Evolutionary conservation across 2,797 vertebrate species (phyloP), one percentile per base, ranked within the genome.

Genomic region (Halcyon smyrnensis): DNA sequence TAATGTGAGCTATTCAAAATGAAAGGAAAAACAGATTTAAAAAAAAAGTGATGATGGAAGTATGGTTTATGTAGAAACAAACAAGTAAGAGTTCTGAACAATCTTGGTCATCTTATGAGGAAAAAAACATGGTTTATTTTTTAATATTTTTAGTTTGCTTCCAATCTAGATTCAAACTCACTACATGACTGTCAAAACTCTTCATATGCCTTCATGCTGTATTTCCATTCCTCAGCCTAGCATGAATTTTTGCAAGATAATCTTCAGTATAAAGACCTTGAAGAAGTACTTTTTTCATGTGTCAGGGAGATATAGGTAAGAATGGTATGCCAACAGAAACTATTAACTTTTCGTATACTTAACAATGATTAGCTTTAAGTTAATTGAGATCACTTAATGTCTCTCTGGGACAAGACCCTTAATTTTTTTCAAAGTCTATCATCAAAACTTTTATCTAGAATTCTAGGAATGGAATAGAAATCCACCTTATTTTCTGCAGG

Each of bases 341-440:
- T 79, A 68, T 86, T 95, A 90, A 81, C 69, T 86, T 88, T 75
- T 62, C 84, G 28, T 63, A 77, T 63, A 41, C 81, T 83, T 95
- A 90, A 92, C 60, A 56, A 50, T 87, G 84, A 80, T 96, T 91
- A 96, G 48, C 48, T 94, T 62, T 80, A 80, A 94, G 48, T 71
- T 84, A 94, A 96, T 74, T 89, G 84, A 84, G 86, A 95, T 76
- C 41, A 87, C 48, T 93, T 82, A 74, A 90, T 48, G 78, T 80
- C 86, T 94, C 86, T 4, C 9, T 92, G 81, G 81, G 39, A 87
- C 70, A 80, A 77, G 32, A 88, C 53, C 36, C 59, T 65, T 51
- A 10, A 39, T 45, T 73, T 86, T 93, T 74, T 87, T 74, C n/a
- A 12, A 80, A 80, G 11, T 39, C 71, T 93, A 4, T 63, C 67